Conservation (phyloP, 2,797 vertebrate species). For the Arctocebus calabarensis region DNA sequence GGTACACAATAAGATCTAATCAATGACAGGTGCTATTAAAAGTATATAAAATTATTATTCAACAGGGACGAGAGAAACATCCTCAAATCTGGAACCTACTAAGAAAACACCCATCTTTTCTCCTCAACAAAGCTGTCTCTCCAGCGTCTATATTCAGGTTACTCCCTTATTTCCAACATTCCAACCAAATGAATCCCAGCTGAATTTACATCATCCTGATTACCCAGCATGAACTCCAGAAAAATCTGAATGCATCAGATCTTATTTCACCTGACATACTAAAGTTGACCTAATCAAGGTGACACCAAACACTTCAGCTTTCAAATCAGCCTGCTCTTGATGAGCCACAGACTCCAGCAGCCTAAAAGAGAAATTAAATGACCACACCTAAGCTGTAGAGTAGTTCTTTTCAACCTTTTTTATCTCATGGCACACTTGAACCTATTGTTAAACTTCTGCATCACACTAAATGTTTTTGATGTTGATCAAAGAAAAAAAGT, state of each 20-base stretch:
- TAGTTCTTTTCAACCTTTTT: no score
- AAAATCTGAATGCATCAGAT: neutral
- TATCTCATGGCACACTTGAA: no score
- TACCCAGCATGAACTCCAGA: constrained; percentile 40
- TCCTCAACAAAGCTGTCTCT: neutral
- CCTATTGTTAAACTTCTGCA: no score
- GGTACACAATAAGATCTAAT: neutral
- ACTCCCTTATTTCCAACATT: constrained; percentile 26
- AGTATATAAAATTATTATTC: constrained; percentile 45
- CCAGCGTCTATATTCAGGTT: constrained; percentile 24
- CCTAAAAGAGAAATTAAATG: constrained; percentile 18
- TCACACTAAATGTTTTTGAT: no score
- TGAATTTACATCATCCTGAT: constrained; percentile 65
- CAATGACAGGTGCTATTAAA: neutral
- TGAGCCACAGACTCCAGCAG: neutral
- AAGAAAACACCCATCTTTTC: neutral
- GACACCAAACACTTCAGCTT: constrained; percentile 45
- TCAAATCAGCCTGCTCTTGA: neutral
- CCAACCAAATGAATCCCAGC: constrained; percentile 47
- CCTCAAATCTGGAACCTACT: neutral
- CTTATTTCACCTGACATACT: constrained; percentile 5
- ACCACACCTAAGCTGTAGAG: neutral
- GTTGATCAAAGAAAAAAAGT: no score
- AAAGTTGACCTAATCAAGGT: constrained; percentile 37
- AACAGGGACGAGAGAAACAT: neutral